Evolutionary conservation across 2,888 invertebrate genomes (phyloP).

Genomic region (Machimus atricapillus): DNA sequence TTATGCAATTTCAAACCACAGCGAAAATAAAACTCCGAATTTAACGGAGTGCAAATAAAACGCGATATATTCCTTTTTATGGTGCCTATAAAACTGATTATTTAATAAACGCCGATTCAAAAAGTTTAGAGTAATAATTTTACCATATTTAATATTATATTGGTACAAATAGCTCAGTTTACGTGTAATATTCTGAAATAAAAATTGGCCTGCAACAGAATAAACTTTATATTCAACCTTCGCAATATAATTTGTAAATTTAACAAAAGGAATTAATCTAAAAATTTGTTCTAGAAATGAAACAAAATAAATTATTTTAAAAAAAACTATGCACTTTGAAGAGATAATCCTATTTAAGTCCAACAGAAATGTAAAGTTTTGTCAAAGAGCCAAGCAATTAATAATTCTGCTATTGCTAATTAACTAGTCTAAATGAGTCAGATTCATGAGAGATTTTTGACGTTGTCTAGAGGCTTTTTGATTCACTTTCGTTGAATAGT

Average conservation of each 20-base stretch:
- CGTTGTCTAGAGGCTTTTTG: neutral
- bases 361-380: neutral
- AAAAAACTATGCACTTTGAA: neutral
- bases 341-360: neutral
- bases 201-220: neutral
- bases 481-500: neutral
- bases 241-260: neutral
- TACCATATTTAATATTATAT: neutral
- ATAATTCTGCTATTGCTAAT: slow-evolving; percentile 22
- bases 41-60: no score
- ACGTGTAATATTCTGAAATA: neutral
- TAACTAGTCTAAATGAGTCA: slow-evolving; percentile 29
- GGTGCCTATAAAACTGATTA: no score
- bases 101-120: neutral
- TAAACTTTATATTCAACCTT: neutral
- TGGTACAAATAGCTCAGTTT: neutral
- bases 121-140: neutral
- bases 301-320: neutral
- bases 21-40: no score
- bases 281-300: neutral
- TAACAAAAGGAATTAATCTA: neutral
- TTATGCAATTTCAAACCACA: no score
- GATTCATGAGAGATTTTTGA: neutral
- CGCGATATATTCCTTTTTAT: no score
- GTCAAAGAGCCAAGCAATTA: slow-evolving; percentile 18